Conservation (phyloP, 92 coral and sea anemone genomes). For the Siderastrea radians region DNA sequence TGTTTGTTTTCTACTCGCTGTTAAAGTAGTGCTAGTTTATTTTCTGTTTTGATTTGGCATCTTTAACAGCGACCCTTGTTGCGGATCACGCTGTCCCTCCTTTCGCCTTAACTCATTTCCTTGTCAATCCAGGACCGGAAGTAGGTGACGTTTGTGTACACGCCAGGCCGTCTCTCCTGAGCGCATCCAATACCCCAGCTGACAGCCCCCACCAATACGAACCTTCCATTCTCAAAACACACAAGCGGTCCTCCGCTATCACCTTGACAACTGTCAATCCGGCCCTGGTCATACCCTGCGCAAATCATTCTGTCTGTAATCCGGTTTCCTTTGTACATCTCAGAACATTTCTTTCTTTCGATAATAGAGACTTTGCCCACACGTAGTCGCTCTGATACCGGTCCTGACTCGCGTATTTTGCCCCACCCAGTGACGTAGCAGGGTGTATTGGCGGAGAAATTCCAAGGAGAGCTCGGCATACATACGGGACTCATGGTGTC, state of each 20-base stretch:
- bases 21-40: too few relatives aligned
- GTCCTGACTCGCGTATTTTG: slow-evolving; percentile 35
- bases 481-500: slow-evolving; percentile 74
- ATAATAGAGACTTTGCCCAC: slow-evolving; percentile 76
- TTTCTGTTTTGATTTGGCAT: not conserved
- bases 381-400: slow-evolving; percentile 60
- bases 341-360: slow-evolving; percentile 47
- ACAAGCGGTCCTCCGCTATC: slow-evolving; percentile 91
- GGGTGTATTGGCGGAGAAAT: slow-evolving; percentile 18
- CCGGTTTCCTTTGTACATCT: slow-evolving; percentile 50
- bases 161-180: slow-evolving; percentile 69
- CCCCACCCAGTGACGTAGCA: slow-evolving; percentile 76
- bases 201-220: slow-evolving; percentile 71
- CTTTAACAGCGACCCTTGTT: not conserved
- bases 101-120: not conserved
- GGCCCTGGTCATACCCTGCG: slow-evolving; percentile 81
- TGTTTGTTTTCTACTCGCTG: too few relatives aligned
- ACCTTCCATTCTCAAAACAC: slow-evolving; percentile 57
- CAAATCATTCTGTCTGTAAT: slow-evolving; percentile 75
- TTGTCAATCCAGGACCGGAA: slow-evolving; percentile 65
- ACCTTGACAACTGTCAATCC: slow-evolving; percentile 86
- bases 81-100: not conserved
- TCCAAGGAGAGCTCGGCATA: slow-evolving; percentile 39
- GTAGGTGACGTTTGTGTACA: slow-evolving; percentile 59
- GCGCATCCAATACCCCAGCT: slow-evolving; percentile 92